Evolutionary conservation across 1,140 invertebrate genomes (phyloP).

Genomic region (Drosophila willistoni): DNA sequence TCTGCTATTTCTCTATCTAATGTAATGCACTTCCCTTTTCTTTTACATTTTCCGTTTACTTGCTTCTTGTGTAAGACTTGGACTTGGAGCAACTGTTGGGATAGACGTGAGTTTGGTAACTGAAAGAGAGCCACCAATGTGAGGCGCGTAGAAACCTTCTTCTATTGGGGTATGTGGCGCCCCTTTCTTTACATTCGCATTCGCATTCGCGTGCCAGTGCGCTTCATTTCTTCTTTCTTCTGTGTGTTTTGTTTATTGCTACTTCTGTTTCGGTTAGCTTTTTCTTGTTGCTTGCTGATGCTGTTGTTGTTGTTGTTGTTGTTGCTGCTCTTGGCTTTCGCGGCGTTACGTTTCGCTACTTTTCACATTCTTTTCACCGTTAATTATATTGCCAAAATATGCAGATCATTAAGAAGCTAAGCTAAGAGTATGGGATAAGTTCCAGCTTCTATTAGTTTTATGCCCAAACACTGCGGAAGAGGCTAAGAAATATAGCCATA

Average conservation of each 20-base stretch:
- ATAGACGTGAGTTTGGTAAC: constrained; percentile 65
- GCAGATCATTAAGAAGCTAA: constrained; percentile 71
- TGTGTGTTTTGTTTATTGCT: constrained; percentile 37
- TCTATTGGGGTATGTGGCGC: constrained; percentile 32
- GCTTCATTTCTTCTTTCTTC: constrained; percentile 45
- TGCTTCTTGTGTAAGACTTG: constrained; percentile 29
- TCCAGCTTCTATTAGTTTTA: constrained; percentile 44
- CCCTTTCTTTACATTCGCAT: constrained; percentile 57
- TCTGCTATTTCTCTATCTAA: constrained; percentile 16
- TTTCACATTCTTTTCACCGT: constrained; percentile 81
- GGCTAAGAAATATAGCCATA: constrained; percentile 20
- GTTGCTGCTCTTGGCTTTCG: constrained; percentile 54
- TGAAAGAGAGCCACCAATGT: constrained; percentile 39
- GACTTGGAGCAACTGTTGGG: constrained; percentile 51
- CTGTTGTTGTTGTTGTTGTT: constrained; percentile 32
- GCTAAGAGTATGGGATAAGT: constrained; percentile 46
- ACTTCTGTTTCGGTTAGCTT: constrained; percentile 10
- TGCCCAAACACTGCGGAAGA: constrained; percentile 46
- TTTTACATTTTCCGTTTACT: constrained; percentile 21
- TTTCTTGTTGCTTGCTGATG: constrained; percentile 14
- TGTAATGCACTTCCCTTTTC: constrained; percentile 28
- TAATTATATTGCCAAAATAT: constrained; percentile 82
- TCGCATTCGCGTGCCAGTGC: constrained; percentile 63
- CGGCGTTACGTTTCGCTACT: constrained; percentile 81
- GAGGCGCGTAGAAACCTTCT: constrained; percentile 71